These are phyloP conservation scores for Heteractis magnifica DNA, from an alignment of 92 coral and sea anemone genomes.

Conservation along the genomic window DNA sequence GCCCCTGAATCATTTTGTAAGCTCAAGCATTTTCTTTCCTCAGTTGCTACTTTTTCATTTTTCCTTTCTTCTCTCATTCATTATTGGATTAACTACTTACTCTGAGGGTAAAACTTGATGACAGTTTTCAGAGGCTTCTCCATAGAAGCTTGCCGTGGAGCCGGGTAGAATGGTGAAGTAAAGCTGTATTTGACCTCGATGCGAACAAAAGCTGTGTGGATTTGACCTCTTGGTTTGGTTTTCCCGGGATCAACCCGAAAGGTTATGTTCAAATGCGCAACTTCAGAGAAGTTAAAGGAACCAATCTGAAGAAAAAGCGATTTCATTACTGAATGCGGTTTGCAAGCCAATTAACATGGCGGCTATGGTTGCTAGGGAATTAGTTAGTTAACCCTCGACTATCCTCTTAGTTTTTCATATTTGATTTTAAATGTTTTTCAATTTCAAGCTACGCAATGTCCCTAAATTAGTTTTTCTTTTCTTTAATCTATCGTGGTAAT, in stretches of 20 bases:
- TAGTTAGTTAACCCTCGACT: neutral
- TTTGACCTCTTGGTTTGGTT: slow-evolving; percentile 13
- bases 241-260: slow-evolving; percentile 11
- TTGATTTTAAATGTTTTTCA: too few relatives aligned
- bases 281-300: neutral
- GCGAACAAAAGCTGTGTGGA: slow-evolving; percentile 7
- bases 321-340: neutral
- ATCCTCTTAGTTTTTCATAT: too few relatives aligned
- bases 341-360: neutral
- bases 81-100: neutral
- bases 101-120: slow-evolving; percentile 16
- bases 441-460: too few relatives aligned
- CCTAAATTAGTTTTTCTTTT: too few relatives aligned
- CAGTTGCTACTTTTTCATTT: too few relatives aligned
- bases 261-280: slow-evolving; percentile 6
- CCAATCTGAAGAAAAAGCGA: neutral
- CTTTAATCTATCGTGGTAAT: too few relatives aligned
- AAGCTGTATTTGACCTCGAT: slow-evolving; percentile 1
- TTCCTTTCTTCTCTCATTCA: neutral
- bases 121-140: neutral
- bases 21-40: too few relatives aligned
- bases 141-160: neutral
- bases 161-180: slow-evolving; percentile 10
- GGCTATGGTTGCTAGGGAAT: neutral
- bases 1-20: too few relatives aligned